Conservation (phyloP, 2,888 invertebrate genomes). For the Ellobium chinense region DNA sequence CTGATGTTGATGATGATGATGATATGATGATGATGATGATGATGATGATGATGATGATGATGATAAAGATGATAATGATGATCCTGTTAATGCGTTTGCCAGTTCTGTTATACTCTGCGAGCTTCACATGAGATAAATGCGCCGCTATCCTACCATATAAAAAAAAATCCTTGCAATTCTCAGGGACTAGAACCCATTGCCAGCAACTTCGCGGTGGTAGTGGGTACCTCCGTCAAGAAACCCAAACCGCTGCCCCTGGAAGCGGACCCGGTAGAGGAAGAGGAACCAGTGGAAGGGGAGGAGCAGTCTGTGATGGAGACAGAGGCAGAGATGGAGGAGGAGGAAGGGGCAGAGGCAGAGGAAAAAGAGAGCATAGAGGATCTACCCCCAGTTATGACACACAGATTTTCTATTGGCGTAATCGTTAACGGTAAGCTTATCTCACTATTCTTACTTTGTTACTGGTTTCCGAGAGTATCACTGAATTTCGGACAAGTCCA, state of each 20-base stretch:
- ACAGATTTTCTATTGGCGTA: not conserved
- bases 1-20: no score
- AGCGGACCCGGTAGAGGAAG: not conserved
- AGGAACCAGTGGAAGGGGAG: not conserved
- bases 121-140: not conserved
- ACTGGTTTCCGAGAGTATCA: no score
- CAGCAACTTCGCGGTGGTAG: conserved; percentile 5
- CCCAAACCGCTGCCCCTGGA: not conserved
- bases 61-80: no score
- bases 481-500: no score
- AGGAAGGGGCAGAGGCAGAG: conserved; percentile 10
- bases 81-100: not conserved
- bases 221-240: not conserved
- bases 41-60: no score
- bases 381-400: not conserved
- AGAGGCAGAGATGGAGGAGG: not conserved
- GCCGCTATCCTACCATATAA: no score
- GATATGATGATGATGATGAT: no score
- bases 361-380: conserved; percentile 36
- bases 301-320: not conserved
- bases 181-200: not conserved
- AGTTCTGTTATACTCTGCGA: not conserved
- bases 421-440: not conserved
- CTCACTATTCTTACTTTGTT: no score
- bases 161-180: no score